Conservation (phyloP, 2,113 vertebrate genomes). For the Calyptommatus sinebrachiatus region DNA sequence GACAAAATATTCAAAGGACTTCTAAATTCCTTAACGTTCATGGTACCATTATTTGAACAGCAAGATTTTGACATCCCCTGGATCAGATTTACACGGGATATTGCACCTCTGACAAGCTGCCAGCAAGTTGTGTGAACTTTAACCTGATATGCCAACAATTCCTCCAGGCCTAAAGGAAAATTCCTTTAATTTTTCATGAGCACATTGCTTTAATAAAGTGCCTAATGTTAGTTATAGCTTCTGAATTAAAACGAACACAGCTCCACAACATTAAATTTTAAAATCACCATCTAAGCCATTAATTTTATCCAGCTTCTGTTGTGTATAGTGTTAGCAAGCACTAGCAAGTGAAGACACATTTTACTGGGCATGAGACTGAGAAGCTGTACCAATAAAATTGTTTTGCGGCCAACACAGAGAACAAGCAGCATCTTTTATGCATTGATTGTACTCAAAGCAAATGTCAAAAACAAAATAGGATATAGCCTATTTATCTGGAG, state of each 20-base stretch:
- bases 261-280: conserved; percentile 65
- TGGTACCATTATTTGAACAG: conserved; percentile 23
- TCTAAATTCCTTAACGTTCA: not conserved
- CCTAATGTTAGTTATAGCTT: conserved; percentile 64
- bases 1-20: not conserved
- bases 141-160: conserved; percentile 54
- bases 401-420: conserved; percentile 34
- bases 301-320: conserved; percentile 48
- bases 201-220: conserved; percentile 63
- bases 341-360: conserved; percentile 53
- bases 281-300: conserved; percentile 51
- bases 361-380: conserved; percentile 44
- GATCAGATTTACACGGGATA: conserved; percentile 34
- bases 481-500: conserved; percentile 37
- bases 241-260: conserved; percentile 67
- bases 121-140: conserved; percentile 42
- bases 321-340: conserved; percentile 30
- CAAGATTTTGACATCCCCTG: conserved; percentile 3
- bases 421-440: conserved; percentile 46
- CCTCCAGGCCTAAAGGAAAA: conserved; percentile 35
- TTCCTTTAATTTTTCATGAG: conserved; percentile 52
- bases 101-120: conserved; percentile 44
- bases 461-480: conserved; percentile 48
- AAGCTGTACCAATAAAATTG: conserved; percentile 45
- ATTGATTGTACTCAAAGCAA: conserved; percentile 36